Evolutionary conservation across 2,797 vertebrate species (phyloP).

Genomic region (Acanthornis magna): DNA sequence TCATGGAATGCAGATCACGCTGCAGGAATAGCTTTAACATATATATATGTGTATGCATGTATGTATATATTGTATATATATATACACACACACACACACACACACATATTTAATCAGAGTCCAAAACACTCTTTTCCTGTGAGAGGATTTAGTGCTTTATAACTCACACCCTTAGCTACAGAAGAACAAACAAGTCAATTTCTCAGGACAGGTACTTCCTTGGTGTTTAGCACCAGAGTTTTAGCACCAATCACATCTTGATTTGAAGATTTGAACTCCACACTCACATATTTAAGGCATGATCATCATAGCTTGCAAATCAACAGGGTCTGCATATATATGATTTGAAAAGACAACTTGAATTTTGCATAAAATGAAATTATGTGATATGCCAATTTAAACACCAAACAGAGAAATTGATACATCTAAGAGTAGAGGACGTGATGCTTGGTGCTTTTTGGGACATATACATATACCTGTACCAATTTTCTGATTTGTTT

Average conservation of each 20-base stretch:
- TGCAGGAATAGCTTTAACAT: background rate
- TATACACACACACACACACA: background rate
- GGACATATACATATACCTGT: background rate
- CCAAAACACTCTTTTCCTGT: background rate
- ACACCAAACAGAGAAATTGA: background rate
- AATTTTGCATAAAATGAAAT: background rate
- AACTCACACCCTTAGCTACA: background rate
- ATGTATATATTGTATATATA: background rate
- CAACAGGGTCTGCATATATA: background rate
- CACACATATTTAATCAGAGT: background rate
- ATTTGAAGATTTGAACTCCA: background rate
- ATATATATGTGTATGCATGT: background rate
- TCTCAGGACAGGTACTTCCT: background rate
- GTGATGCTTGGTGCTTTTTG: background rate
- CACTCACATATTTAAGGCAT: background rate
- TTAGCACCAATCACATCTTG: background rate
- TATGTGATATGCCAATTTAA: background rate
- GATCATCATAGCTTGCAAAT: background rate
- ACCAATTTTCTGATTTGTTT: background rate
- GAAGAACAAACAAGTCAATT: background rate
- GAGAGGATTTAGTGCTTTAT: background rate
- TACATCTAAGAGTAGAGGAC: background rate
- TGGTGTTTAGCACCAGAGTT: background rate
- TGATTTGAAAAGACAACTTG: background rate
- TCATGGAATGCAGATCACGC: background rate